These are phyloP conservation scores for Sorex araneus DNA, from an alignment of 2,113 vertebrate species.

Conservation along the genomic window DNA sequence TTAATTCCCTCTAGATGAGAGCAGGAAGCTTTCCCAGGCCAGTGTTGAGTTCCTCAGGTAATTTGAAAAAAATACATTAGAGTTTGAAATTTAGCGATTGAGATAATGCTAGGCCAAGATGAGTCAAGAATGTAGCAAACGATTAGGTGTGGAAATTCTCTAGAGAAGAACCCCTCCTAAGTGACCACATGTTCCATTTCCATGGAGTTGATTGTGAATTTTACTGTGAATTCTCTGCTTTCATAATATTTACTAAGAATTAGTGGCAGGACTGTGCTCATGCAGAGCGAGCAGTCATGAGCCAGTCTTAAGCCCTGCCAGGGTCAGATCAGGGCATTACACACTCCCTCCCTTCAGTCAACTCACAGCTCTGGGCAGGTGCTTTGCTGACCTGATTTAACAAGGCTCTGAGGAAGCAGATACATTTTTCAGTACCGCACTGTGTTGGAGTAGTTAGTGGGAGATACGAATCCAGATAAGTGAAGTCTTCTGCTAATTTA, in stretches of 20 bases:
- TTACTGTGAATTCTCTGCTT: neutral
- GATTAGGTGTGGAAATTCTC: neutral
- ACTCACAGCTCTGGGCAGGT: neutral
- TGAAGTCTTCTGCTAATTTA: neutral
- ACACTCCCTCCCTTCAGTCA: neutral
- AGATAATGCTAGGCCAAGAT: conserved; percentile 22
- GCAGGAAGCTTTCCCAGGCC: neutral
- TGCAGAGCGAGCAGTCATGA: neutral
- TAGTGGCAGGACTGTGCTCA: neutral
- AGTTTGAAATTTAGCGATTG: conserved; percentile 48
- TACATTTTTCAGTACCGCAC: neutral
- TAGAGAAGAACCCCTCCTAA: neutral
- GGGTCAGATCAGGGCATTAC: neutral
- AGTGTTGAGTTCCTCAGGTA: conserved; percentile 23
- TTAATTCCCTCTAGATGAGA: conserved; percentile 65
- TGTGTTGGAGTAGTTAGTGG: neutral
- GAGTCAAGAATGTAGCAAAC: neutral
- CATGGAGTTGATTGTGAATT: neutral
- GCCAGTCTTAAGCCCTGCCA: neutral
- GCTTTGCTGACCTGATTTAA: neutral
- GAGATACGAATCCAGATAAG: neutral
- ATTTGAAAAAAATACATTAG: conserved; percentile 32
- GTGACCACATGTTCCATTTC: neutral
- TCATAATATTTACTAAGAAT: neutral
- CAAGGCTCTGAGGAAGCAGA: neutral